Evolutionary conservation across 2,113 vertebrate genomes (phyloP), one percentile per base, ranked within the genome.

Genomic region (Zosterops lateralis): DNA sequence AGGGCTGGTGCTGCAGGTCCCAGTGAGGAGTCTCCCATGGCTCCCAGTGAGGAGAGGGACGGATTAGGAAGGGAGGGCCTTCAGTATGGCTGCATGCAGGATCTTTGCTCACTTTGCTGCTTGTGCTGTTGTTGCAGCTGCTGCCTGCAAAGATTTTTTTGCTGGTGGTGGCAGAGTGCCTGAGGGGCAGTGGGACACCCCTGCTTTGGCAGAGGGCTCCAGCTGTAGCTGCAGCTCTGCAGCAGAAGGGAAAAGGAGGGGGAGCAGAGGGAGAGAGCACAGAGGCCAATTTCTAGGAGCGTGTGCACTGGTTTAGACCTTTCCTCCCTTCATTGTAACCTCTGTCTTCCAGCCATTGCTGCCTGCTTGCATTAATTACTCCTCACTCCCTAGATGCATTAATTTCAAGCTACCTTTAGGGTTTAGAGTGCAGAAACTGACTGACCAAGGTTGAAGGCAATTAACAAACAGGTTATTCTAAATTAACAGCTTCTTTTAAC

Each of bases 361-460:
- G 97, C 97, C 96, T 97, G 96, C 96, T 96, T 96, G 96, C 94
- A 91, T 98, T 98, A 98, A 98, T 98, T 98, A 98, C 97, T 93
- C 96, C 95, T 97, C 14, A 9, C 77, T 97, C 97, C 96, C 97
- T 91, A 83, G 97, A 89, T 80, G 42, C 90, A 92, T 92, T 96
- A 64, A 74, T 97, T 98, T 92, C 79, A 94, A 97, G 79, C 87
- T 97, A 98, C 96, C 96, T 97, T 97, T 97, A 97, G 97, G 92
- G 96, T 97, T 97, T 94, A 91, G 89, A 97, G 96, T 96, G 91
- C 96, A 97, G 95, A 89, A 98, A 86, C 93, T 38, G 92, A 96
- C 95, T 97, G 96, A 97, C 97, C 97, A 95, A 93, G 92, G 97
- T 97, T 97, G 97, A 98, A 98, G 95, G 97, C 98, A 98, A 98